Evolutionary conservation across 2,888 invertebrate genomes (phyloP).

Genomic region (Oxycera nigricornis): DNA sequence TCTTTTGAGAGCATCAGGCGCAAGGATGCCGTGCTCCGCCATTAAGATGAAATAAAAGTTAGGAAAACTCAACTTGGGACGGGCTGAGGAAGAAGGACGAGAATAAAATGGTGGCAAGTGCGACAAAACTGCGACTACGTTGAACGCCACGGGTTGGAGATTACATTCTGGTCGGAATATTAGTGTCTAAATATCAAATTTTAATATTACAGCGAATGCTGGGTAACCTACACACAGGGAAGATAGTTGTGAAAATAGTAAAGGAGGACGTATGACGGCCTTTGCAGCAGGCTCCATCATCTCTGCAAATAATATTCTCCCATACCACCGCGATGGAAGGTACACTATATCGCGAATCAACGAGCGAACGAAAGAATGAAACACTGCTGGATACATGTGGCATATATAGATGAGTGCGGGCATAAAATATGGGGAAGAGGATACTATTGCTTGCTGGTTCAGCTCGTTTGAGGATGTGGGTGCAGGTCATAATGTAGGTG

Average conservation of each 20-base stretch:
- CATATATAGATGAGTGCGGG: not conserved
- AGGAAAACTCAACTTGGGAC: not conserved
- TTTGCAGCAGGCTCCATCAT: not conserved
- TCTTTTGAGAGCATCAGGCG: not conserved
- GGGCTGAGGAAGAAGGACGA: not conserved
- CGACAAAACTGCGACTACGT: not conserved
- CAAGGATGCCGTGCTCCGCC: not conserved
- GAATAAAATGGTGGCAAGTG: not conserved
- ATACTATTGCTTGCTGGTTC: not conserved
- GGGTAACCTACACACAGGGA: not conserved
- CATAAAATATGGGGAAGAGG: not conserved
- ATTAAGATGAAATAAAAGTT: not conserved
- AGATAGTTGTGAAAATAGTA: not conserved
- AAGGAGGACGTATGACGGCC: not conserved
- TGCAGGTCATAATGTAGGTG: not conserved
- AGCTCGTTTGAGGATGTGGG: not conserved
- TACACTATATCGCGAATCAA: not conserved
- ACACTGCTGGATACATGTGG: not conserved
- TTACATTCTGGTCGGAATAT: conserved; percentile 2
- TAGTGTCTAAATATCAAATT: conserved; percentile 18
- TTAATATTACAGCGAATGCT: conserved; percentile 8
- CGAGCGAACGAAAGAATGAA: not conserved
- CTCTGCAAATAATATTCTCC: not conserved
- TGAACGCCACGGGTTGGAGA: not conserved
- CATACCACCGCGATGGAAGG: not conserved